Evolutionary conservation across 2,797 vertebrate species (phyloP), one percentile per base, ranked within the genome.

Genomic region (Erethizon dorsatum): DNA sequence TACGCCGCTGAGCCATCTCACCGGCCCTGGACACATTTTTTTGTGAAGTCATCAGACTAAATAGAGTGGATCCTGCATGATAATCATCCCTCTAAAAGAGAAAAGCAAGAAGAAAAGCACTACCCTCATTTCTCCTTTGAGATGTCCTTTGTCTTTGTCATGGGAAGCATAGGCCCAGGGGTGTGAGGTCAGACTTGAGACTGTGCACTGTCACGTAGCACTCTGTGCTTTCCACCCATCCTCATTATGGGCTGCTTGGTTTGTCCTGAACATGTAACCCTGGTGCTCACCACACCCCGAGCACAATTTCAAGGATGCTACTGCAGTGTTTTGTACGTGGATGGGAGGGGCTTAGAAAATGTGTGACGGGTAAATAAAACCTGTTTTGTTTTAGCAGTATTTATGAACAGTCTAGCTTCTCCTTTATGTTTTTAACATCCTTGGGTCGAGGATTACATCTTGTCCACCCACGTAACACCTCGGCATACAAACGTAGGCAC

Each of bases 21-120:
- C n/a, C n/a, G n/a, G n/a, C n/a, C n/a, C n/a, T 63, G 91, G 88
- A 80, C 71, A 96, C 59, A 56, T 93, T 95, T 97, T 97, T 93
- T 94, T 88, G 11, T 84, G 83, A 96, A 97, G 96, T 86, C 88
- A 41, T 95, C 95, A 97, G 97, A 94, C 87, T 73, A 95, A 96
- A 96, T 78, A 94, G 26, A 89, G 57, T 92, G 71, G 89, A 93
- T 95, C 52, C n/a, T 95, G 31, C 84, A 28, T 63, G 71, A 79
- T 63, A 75, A 77, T 88, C 17, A 31, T 26, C 15, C 65, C 47
- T 92, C 93, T 0, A 26, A 87, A 85, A 33, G 45, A 4, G 57
- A 22, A 54, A 50, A 41, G 0, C 26, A 77, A 22, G 31, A 73
- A 54, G 59, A 82, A 37, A 90, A 79, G 20, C 15, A 41, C 31